Percentiles rank a stretch among this genome's conserved stretches.
Evolutionary conservation across 2,797 vertebrate genomes (phyloP).

Genomic region (Sorex maritimensis): DNA sequence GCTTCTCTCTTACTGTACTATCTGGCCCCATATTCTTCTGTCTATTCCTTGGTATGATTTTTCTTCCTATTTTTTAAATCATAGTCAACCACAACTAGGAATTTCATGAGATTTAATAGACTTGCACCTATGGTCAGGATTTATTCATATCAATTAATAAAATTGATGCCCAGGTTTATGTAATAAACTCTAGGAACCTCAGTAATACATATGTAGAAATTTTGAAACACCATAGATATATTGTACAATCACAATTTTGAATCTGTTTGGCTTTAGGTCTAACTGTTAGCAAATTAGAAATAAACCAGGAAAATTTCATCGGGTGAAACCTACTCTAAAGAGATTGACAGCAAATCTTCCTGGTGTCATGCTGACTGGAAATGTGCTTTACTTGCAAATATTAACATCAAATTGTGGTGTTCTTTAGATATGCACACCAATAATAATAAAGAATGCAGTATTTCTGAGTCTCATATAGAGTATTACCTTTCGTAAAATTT

Average conservation of each 20-base stretch:
- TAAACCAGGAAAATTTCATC: constrained; percentile 48
- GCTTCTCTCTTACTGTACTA: no score
- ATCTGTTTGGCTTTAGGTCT: not conserved
- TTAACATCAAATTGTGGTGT: constrained; percentile 27
- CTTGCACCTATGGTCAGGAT: not conserved
- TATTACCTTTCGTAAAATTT: constrained; percentile 57
- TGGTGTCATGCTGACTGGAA: not conserved
- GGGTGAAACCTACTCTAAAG: not conserved
- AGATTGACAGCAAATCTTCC: constrained; percentile 41
- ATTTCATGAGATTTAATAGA: constrained; percentile 39
- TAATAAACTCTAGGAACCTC: not conserved
- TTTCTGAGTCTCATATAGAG: constrained; percentile 2
- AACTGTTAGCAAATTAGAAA: not conserved
- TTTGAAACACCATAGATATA: constrained; percentile 18
- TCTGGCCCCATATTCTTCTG: no score
- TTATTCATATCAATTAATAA: constrained; percentile 31
- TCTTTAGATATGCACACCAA: constrained; percentile 49
- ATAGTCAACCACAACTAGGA: not conserved
- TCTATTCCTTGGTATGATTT: no score
- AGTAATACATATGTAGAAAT: not conserved
- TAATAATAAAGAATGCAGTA: constrained; percentile 68
- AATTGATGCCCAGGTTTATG: constrained; percentile 17
- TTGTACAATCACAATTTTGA: constrained; percentile 42
- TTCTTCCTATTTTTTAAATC: no score
- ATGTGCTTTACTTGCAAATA: constrained; percentile 57